Evolutionary conservation across 35 echinoderm and acorn worm genomes (phyloP).

Genomic region (Patiria miniata): DNA sequence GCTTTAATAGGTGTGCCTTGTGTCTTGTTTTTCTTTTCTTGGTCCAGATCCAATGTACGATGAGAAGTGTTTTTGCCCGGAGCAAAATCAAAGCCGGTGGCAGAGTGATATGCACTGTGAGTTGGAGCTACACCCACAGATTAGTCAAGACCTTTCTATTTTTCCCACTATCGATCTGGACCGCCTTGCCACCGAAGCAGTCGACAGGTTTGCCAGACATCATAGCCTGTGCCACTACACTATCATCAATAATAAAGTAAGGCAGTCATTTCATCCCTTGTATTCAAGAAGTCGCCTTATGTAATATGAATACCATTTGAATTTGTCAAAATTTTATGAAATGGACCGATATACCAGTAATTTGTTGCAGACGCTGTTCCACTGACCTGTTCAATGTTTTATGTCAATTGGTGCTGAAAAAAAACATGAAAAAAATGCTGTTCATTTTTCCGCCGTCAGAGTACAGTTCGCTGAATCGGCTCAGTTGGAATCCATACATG

Average conservation of each 20-base stretch:
- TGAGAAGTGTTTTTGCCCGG: constrained; percentile 90
- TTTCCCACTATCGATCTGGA: constrained; percentile 77
- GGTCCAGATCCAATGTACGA: constrained; percentile 69
- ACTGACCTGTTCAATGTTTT: no score
- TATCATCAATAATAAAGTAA: constrained; percentile 91
- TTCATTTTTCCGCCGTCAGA: no score
- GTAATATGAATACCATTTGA: no score
- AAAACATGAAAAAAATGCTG: no score
- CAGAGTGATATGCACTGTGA: constrained; percentile 60
- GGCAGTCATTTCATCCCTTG: not conserved
- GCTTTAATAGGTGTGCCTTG: no score
- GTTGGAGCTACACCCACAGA: constrained; percentile 61
- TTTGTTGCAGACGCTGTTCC: no score
- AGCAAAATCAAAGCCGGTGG: constrained; percentile 59
- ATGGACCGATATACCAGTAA: no score
- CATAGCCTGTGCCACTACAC: constrained; percentile 93
- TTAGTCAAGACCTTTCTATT: constrained; percentile 53
- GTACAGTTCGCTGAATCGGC: no score
- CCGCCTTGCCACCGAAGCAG: constrained; percentile 57
- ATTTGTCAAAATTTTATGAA: no score
- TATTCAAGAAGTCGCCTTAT: no score
- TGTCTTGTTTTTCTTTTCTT: not conserved
- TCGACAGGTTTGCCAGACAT: constrained; percentile 63
- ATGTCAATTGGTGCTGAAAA: no score
- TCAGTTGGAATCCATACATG: no score